Percentiles rank a stretch among this genome's conserved stretches.
Conservation (phyloP, 2,797 vertebrate genomes). For the Echeneis naucrates region DNA sequence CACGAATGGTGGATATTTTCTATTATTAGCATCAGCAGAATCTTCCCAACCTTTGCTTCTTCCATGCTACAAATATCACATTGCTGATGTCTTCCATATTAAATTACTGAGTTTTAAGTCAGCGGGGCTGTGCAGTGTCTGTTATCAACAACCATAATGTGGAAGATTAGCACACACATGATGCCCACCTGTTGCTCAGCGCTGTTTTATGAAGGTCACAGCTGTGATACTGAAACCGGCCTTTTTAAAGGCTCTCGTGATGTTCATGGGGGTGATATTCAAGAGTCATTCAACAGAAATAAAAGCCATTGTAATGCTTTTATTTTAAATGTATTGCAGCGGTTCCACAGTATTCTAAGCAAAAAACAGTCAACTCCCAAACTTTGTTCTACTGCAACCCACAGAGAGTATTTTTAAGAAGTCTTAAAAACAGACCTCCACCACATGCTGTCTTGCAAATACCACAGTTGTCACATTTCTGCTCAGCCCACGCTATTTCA, state of each 20-base stretch:
- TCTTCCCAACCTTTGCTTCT: constrained; percentile 84
- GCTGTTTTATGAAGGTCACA: constrained; percentile 84
- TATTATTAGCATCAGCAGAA: constrained; percentile 85
- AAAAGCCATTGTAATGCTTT: constrained; percentile 51
- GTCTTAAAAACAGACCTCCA: neutral
- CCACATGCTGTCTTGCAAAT: constrained; percentile 15
- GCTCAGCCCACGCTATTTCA: constrained; percentile 26
- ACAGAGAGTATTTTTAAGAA: constrained; percentile 5
- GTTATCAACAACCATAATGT: constrained; percentile 88
- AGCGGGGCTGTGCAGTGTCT: constrained; percentile 77
- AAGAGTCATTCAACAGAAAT: constrained; percentile 69
- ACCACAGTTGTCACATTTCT: constrained; percentile 51
- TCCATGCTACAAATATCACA: constrained; percentile 86
- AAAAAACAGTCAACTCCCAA: neutral
- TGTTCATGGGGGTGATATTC: constrained; percentile 61
- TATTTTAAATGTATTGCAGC: constrained; percentile 39
- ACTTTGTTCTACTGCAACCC: constrained; percentile 5
- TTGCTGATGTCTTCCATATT: constrained; percentile 88
- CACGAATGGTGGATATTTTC: constrained; percentile 80
- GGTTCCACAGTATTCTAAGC: constrained; percentile 1
- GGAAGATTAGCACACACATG: constrained; percentile 86
- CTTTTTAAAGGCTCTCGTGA: constrained; percentile 80
- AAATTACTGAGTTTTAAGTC: constrained; percentile 87
- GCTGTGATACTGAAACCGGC: constrained; percentile 85
- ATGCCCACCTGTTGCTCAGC: constrained; percentile 82